Evolutionary conservation across 2,888 invertebrate species (phyloP).

Genomic region (Lithophane semibrunnea): DNA sequence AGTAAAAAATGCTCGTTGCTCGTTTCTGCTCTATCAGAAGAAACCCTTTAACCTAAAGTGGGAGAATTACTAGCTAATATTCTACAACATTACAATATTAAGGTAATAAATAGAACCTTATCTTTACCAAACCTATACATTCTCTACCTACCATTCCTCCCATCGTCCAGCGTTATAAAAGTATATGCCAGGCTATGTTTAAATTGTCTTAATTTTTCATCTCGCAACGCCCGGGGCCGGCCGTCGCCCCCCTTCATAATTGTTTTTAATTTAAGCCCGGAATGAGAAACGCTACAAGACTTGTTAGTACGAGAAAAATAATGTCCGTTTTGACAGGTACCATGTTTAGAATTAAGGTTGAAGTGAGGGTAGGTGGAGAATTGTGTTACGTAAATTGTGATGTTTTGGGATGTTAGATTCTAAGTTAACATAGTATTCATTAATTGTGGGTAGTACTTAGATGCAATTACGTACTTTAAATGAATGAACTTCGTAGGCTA

Average conservation of each 20-base stretch:
- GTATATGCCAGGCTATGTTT: slow-evolving; percentile 76
- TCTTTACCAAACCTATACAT: neutral
- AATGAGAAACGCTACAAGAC: slow-evolving; percentile 76
- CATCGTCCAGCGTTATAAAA: slow-evolving; percentile 65
- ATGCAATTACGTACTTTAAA: too few relatives aligned
- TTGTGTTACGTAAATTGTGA: neutral
- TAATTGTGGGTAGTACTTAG: too few relatives aligned
- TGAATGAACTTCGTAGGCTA: too few relatives aligned
- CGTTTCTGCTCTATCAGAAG: too few relatives aligned
- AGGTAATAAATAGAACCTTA: neutral
- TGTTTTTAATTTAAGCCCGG: slow-evolving; percentile 89
- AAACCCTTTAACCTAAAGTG: too few relatives aligned
- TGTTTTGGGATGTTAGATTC: neutral
- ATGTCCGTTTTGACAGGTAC: slow-evolving; percentile 72
- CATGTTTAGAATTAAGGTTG: slow-evolving; percentile 39
- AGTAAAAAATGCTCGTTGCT: too few relatives aligned
- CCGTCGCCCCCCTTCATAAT: slow-evolving; percentile 80
- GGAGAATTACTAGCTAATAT: too few relatives aligned
- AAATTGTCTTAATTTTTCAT: slow-evolving; percentile 91
- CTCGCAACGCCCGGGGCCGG: slow-evolving; percentile 77
- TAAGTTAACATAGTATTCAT: neutral
- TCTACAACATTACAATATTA: too few relatives aligned
- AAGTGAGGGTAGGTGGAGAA: slow-evolving; percentile 41
- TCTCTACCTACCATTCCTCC: slow-evolving; percentile 28
- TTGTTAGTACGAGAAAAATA: slow-evolving; percentile 81